Evolutionary conservation across 2,113 vertebrate species (phyloP).

Genomic region (Takifugu bimaculatus): DNA sequence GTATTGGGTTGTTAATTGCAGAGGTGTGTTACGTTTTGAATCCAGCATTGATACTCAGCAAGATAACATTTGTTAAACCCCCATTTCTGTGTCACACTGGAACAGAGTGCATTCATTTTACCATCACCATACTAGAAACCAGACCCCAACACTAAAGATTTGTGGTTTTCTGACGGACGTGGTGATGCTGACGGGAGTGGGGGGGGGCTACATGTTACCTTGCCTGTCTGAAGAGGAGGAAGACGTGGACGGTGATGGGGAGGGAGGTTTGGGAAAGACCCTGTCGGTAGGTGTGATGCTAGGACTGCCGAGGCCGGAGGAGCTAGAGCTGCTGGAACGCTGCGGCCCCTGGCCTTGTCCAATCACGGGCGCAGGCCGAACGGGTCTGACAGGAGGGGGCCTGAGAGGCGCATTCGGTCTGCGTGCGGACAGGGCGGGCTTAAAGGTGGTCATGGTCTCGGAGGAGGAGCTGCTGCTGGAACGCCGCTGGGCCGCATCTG

Average conservation of each 20-base stretch:
- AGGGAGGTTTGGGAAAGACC: conserved; percentile 83
- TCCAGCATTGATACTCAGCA: conserved; percentile 50
- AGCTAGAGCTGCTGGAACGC: conserved; percentile 94
- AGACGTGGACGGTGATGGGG: conserved; percentile 68
- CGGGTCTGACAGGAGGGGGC: conserved; percentile 84
- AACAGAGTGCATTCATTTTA: conserved; percentile 21
- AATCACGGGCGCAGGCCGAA: conserved; percentile 83
- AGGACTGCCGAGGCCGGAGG: conserved; percentile 90
- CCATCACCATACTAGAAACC: conserved; percentile 23
- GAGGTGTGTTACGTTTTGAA: conserved; percentile 41
- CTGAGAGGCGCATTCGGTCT: conserved; percentile 87
- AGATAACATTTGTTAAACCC: conserved; percentile 20
- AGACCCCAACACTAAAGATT: conserved; percentile 26
- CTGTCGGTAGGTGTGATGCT: conserved; percentile 93
- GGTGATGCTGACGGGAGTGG: conserved; percentile 23
- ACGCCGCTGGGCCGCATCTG: conserved; percentile 89
- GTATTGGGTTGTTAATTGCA: conserved; percentile 13
- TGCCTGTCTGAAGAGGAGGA: conserved; percentile 72
- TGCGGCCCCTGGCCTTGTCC: conserved; percentile 70
- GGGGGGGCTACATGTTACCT: conserved; percentile 60
- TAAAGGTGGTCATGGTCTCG: conserved; percentile 97
- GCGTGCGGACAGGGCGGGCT: conserved; percentile 84
- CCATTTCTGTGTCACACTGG: conserved; percentile 25
- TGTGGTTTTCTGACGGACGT: conserved; percentile 16
- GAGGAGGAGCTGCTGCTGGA: conserved; percentile 88